Percentiles rank a stretch among this genome's conserved stretches.
phyloP scores from a whole-genome alignment of 2,797 vertebrate genomes.

The Xiphorhynchus erythropygius region DNA sequence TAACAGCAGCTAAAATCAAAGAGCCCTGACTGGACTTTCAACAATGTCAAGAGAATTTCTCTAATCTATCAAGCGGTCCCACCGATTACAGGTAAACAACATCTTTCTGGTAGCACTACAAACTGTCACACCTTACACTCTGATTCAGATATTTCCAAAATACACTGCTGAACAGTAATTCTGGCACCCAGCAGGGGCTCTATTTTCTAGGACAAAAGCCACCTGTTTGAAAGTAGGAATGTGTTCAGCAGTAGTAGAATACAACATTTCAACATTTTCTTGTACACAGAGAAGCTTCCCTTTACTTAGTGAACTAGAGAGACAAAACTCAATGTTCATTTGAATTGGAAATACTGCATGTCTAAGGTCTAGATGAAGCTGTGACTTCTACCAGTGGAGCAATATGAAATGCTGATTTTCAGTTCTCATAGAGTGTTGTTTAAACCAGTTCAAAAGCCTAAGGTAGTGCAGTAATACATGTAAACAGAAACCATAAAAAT shows the following conservation, averaged over 20 bases:
- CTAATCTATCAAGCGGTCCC: neutral
- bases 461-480: neutral
- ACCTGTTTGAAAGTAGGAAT: neutral
- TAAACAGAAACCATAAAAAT: neutral
- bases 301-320: neutral
- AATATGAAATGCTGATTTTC: neutral
- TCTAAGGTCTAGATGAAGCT: neutral
- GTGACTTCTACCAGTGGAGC: neutral
- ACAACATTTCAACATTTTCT: neutral
- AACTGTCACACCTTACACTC: neutral
- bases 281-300: neutral
- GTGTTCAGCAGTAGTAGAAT: neutral
- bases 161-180: neutral
- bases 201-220: neutral
- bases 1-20: neutral
- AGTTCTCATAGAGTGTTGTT: neutral
- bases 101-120: neutral
- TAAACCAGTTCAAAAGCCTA: neutral
- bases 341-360: neutral
- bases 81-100: neutral
- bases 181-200: neutral
- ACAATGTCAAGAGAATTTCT: neutral
- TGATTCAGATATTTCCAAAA: neutral
- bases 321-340: neutral
- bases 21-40: neutral